phyloP scores from a whole-genome alignment of 2,797 vertebrate genomes.

The Hafferia zeledoni region DNA sequence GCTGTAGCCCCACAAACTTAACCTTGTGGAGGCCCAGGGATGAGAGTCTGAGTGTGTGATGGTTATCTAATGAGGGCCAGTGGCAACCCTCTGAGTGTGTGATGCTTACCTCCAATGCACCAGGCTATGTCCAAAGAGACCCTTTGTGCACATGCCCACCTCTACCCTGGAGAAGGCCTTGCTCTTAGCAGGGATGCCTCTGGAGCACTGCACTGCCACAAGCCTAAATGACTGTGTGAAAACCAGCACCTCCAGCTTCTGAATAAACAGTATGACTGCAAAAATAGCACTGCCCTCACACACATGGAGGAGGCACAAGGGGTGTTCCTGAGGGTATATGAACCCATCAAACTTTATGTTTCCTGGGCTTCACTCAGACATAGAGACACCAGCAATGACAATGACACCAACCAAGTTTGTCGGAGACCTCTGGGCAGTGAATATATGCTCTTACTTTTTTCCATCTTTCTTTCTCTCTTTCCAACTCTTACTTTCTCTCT shows the following conservation, averaged over 20 bases:
- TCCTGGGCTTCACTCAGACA: not conserved
- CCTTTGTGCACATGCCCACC: not conserved
- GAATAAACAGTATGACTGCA: no score
- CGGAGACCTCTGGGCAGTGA: not conserved
- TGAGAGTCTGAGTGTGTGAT: not conserved
- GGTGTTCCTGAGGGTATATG: not conserved
- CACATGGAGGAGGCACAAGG: not conserved
- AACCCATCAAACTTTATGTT: not conserved
- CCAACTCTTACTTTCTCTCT: not conserved
- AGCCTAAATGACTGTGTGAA: not conserved
- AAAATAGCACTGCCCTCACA: not conserved
- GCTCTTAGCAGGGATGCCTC: not conserved
- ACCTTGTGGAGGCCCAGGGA: not conserved
- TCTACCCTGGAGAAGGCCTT: not conserved
- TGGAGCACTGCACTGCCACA: not conserved
- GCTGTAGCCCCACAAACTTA: not conserved
- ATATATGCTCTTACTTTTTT: not conserved
- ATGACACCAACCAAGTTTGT: not conserved
- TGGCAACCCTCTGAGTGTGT: not conserved
- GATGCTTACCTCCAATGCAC: not conserved
- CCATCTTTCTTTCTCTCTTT: not conserved
- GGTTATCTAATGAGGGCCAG: not conserved
- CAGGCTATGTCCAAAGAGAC: not conserved
- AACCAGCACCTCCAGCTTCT: not conserved
- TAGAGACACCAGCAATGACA: not conserved